These are phyloP conservation scores for Trissolcus brochymenae DNA, from an alignment of 2,888 invertebrate genomes.

Conservation along the genomic window DNA sequence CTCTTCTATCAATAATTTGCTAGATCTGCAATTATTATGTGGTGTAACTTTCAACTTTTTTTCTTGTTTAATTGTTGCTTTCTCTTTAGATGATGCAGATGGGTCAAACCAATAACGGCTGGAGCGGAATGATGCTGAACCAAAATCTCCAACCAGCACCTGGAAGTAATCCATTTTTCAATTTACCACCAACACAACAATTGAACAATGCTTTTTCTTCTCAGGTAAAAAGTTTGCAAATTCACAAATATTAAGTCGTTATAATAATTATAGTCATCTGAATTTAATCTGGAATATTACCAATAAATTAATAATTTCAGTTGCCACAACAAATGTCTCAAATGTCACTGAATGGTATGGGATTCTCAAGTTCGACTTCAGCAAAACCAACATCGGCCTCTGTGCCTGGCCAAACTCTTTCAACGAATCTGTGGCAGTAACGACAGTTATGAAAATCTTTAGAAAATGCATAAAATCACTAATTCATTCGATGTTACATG, in stretches of 20 bases:
- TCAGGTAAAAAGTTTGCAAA: slow-evolving; percentile 61
- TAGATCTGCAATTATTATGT: background rate
- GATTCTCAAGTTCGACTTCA: slow-evolving; percentile 65
- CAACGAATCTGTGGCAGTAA: slow-evolving; percentile 76
- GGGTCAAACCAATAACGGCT: slow-evolving; percentile 71
- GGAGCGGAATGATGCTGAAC: slow-evolving; percentile 71
- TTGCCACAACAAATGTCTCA: slow-evolving; percentile 78
- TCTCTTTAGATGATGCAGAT: slow-evolving; percentile 61
- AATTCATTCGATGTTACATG: slow-evolving; percentile 67
- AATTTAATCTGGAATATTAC: too few species aligned
- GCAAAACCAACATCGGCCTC: slow-evolving; percentile 64
- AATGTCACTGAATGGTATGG: slow-evolving; percentile 74
- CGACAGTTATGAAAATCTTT: slow-evolving; percentile 55
- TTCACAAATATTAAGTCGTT: background rate
- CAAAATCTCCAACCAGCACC: slow-evolving; percentile 74
- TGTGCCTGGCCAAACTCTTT: slow-evolving; percentile 72
- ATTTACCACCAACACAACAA: slow-evolving; percentile 67
- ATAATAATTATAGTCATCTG: slow-evolving; percentile 21
- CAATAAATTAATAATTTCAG: slow-evolving; percentile 56
- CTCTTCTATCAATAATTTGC: too few species aligned
- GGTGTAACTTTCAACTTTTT: background rate
- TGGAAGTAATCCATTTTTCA: slow-evolving; percentile 74
- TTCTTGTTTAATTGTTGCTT: background rate
- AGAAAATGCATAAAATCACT: slow-evolving; percentile 64
- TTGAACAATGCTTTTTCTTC: slow-evolving; percentile 59